Conservation (phyloP, 2,113 vertebrate species). For the Turnix velox region DNA sequence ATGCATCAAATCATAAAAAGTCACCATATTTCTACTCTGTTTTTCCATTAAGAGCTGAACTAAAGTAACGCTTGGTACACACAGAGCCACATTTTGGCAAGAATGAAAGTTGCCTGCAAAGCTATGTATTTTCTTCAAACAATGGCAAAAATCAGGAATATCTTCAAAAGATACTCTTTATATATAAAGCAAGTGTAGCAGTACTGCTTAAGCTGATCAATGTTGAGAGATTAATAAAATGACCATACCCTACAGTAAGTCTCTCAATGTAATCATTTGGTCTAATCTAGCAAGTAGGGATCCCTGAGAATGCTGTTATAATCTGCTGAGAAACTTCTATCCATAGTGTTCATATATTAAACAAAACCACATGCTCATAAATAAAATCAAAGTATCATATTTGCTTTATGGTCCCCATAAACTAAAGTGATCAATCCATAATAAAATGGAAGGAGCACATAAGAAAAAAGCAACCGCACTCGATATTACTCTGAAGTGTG, state of each 20-base stretch:
- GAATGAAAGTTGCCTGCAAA: not conserved
- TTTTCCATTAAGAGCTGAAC: not conserved
- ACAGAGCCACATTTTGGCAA: not conserved
- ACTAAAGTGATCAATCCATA: constrained; percentile 8
- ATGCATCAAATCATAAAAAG: not conserved
- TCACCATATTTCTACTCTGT: not conserved
- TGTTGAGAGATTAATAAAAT: not conserved
- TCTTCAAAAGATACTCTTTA: not conserved
- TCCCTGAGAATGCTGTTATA: not conserved
- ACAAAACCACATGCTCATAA: not conserved
- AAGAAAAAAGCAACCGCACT: not conserved
- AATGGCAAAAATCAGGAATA: not conserved
- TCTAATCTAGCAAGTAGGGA: not conserved
- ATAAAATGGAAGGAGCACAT: not conserved
- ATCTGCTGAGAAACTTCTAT: not conserved
- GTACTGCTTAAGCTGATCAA: not conserved
- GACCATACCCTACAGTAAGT: not conserved
- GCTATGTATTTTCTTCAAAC: not conserved
- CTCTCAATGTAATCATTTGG: not conserved
- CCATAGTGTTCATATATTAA: not conserved
- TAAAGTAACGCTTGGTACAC: not conserved
- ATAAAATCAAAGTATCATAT: not conserved
- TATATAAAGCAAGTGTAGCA: not conserved
- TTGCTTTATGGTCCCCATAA: constrained; percentile 10
- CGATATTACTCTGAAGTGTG: not conserved